These are phyloP conservation scores for Drosophila punjabiensis DNA, from an alignment of 1,140 invertebrate species.

Conservation along the genomic window DNA sequence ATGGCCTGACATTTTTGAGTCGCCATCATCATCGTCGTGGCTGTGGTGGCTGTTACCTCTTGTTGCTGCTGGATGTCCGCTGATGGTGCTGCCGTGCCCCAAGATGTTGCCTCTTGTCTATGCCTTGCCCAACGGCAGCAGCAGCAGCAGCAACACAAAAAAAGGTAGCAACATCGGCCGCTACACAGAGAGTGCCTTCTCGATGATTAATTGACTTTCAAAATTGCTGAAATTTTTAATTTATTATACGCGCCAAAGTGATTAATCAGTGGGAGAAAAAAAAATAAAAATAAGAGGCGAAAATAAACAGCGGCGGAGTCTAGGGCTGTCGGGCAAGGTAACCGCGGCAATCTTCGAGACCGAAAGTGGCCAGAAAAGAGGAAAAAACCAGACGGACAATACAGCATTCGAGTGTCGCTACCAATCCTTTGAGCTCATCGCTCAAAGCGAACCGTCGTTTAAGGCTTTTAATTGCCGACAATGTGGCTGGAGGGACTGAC, in stretches of 20 bases:
- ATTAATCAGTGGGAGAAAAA: constrained; percentile 80
- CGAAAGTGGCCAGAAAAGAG: constrained; percentile 40
- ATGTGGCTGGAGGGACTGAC: constrained; percentile 1
- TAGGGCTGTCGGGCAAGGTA: constrained; percentile 43
- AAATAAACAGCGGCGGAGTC: constrained; percentile 47
- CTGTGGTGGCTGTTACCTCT: constrained; percentile 1
- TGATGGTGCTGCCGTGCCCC: constrained; percentile 14
- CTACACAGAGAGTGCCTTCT: constrained; percentile 61
- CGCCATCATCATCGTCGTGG: constrained; percentile 29
- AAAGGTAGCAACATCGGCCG: constrained; percentile 63
- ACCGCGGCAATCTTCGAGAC: constrained; percentile 43
- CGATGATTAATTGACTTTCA: constrained; percentile 85
- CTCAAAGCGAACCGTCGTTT: constrained; percentile 24
- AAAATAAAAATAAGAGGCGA: constrained; percentile 35
- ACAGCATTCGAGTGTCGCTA: constrained; percentile 45
- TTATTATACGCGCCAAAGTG: constrained; percentile 85
- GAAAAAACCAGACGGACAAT: constrained; percentile 4
- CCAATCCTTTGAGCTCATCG: constrained; percentile 51
- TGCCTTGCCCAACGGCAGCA: constrained; percentile 45
- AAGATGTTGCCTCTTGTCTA: constrained; percentile 35
- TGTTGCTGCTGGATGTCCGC: constrained; percentile 28
- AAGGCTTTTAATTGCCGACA: constrained; percentile 49
- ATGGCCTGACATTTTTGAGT: constrained; percentile 79
- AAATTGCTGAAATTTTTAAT: constrained; percentile 85
- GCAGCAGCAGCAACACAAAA: constrained; percentile 1